Base-by-base conservation (phyloP, 2,113 vertebrate species). In the Misgurnus mizolepis region DNA sequence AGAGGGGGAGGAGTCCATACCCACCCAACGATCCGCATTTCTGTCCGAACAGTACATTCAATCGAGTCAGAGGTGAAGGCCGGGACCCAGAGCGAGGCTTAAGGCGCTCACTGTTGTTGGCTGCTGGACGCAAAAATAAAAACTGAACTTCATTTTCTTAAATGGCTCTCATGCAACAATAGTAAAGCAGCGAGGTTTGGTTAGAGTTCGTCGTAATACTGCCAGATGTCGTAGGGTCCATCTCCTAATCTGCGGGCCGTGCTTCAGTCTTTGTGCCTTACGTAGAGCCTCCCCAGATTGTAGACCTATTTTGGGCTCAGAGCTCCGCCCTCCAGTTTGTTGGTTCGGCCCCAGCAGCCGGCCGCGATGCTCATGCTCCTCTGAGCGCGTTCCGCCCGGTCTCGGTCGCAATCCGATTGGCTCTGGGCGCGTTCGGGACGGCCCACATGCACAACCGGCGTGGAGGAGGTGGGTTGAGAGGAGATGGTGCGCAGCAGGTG, bases 401-500 rank as follows among this genome's bases (percentile, higher is more conserved):
- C 95, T 39, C 93, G 91, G 81, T 95, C 95, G 7, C 91, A 10
- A 49, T 98, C 97, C 0, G 93, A 96, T 88, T 97, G 97, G 93
- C 94, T 96, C 87, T 94, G 95, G 4, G 95, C 95, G 76, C 96
- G 93, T 91, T 98, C 96, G 0, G 95, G 95, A 76, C 95, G 93
- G 77, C 89, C 93, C 62, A 78, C 65, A 12, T 76, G 79, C 9
- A 62, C 56, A 2, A 78, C 17, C 5, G 85, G 49, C 0, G 69
- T 47, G 69, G 50, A 43, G 14, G 50, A 83, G 70, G 91, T 71
- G 0, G 96, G 95, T 89, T 98, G 93, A 0, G 95, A 92, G 6
- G 96, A 96, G 90, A 99, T 97, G 90, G 96, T 96, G 68, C 98
- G 93, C 75, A 99, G 94, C 84, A 99, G 91, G 88, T 99, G 98